Evolutionary conservation across 2,888 invertebrate genomes (phyloP).

Genomic region (Tholera decimalis): DNA sequence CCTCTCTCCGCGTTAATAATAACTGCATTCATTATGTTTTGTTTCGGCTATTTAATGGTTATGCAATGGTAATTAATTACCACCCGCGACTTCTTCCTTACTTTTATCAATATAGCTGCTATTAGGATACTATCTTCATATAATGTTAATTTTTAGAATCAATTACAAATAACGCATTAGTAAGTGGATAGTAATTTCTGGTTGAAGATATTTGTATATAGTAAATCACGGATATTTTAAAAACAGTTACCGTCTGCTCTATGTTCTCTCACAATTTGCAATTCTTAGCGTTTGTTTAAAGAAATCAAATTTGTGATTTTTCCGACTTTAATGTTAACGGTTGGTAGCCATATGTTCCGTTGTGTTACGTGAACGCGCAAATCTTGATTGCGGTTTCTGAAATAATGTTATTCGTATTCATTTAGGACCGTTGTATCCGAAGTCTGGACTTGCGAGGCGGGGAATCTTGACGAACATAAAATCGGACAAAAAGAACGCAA

Average conservation of each 20-base stretch:
- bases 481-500: conserved; percentile 60
- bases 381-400: conserved; percentile 34
- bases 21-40: conserved; percentile 45
- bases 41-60: conserved; percentile 43
- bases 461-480: conserved; percentile 34
- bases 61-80: conserved; percentile 38
- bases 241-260: conserved; percentile 34
- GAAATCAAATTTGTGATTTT: conserved; percentile 24
- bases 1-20: conserved; percentile 46
- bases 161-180: background rate
- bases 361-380: conserved; percentile 52
- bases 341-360: conserved; percentile 43
- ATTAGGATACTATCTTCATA: background rate
- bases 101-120: conserved; percentile 18
- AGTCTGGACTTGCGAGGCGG: background rate
- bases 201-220: conserved; percentile 9
- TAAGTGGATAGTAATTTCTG: conserved; percentile 8
- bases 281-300: conserved; percentile 35
- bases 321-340: conserved; percentile 44
- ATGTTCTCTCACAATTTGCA: conserved; percentile 38
- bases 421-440: conserved; percentile 6
- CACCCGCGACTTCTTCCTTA: conserved; percentile 18
- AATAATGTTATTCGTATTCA: conserved; percentile 26
- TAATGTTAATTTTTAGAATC: conserved; percentile 7
- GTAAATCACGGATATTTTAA: conserved; percentile 21